Base-by-base conservation (phyloP, 2,888 invertebrate genomes). In the Nymphalis c-album region DNA sequence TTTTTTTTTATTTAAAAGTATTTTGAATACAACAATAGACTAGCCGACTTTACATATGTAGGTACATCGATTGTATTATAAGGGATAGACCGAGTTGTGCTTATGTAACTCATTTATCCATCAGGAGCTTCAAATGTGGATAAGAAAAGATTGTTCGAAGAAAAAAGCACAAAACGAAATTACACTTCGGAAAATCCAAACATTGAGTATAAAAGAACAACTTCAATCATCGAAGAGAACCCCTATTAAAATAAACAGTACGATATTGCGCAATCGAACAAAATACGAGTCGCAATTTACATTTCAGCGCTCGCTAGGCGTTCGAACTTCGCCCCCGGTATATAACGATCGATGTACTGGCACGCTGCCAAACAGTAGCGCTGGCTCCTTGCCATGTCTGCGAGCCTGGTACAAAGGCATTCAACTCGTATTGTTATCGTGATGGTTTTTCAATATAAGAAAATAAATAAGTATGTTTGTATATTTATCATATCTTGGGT, bases 281-380 rank as follows among this genome's bases (percentile, higher is more conserved):
- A 53, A 63, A 50, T 26, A 40, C 63, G 40, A 63, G 60, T 63
- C 67, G 64, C 64, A 60, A 51, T 69, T 64, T 70, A 67, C 73
- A 73, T 73, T 63, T 59, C 68, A 59, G 60, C 51, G 55, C 63
- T 67, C 18, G 62, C 60, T 64, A 69, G 69, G 71, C 65, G 69
- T 48, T 64, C 60, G 63, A 60, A 68, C 64, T 65, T 62, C 51
- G 53, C 65, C 69, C 69, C 66, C 66, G 65, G 66, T 67, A 59
- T 45, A 64, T 47, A 66, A 65, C 71, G 74, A 75, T 75, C 75
- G 75, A 75, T 75, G 74, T 72, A 73, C 71, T 75, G 75, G 75
- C 72, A 13, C n/a, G 26, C 26, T 60, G 74, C 75, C 75, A 74
- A 74, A 71, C 69, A 64, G 62, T 63, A 69, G 53, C 65, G 63